phyloP scores from a whole-genome alignment of 2,888 invertebrate genomes.

The Phyllotreta striolata region DNA sequence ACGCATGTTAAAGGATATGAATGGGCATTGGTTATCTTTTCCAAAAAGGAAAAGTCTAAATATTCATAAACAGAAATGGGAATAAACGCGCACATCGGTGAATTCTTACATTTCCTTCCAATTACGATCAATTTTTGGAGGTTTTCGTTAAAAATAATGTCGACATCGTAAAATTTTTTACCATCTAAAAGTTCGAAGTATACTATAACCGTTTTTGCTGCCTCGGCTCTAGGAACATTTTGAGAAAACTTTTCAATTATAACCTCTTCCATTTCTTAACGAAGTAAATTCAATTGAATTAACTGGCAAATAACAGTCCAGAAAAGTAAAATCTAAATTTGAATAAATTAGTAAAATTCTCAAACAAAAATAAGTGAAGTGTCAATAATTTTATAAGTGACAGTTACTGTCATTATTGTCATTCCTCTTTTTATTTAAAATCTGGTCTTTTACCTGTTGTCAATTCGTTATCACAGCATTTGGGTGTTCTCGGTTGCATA shows the following conservation, averaged over 20 bases:
- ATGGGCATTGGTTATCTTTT: conserved; percentile 41
- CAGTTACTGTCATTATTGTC: too few species aligned
- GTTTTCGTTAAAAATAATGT: conserved; percentile 59
- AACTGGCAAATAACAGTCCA: too few species aligned
- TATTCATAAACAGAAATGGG: conserved; percentile 59
- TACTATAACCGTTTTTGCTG: conserved; percentile 63
- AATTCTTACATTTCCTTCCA: conserved; percentile 57
- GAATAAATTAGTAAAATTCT: too few species aligned
- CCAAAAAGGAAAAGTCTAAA: conserved; percentile 58
- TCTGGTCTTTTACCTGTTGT: too few species aligned
- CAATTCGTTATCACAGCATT: too few species aligned
- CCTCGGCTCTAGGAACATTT: conserved; percentile 43
- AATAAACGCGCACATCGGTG: conserved; percentile 57
- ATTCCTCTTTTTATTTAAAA: too few species aligned
- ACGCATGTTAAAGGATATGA: conserved; percentile 46
- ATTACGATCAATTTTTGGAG: conserved; percentile 60
- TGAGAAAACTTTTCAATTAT: conserved; percentile 22
- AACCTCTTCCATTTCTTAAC: too few species aligned
- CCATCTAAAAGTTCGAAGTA: conserved; percentile 66
- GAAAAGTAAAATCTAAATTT: too few species aligned
- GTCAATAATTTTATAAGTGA: too few species aligned
- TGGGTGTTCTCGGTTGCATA: too few species aligned
- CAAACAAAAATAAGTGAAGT: too few species aligned
- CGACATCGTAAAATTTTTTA: conserved; percentile 62
- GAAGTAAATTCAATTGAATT: too few species aligned